These are phyloP conservation scores for Archilochus colubris DNA, from an alignment of 2,113 vertebrate genomes.

Conservation along the genomic window DNA sequence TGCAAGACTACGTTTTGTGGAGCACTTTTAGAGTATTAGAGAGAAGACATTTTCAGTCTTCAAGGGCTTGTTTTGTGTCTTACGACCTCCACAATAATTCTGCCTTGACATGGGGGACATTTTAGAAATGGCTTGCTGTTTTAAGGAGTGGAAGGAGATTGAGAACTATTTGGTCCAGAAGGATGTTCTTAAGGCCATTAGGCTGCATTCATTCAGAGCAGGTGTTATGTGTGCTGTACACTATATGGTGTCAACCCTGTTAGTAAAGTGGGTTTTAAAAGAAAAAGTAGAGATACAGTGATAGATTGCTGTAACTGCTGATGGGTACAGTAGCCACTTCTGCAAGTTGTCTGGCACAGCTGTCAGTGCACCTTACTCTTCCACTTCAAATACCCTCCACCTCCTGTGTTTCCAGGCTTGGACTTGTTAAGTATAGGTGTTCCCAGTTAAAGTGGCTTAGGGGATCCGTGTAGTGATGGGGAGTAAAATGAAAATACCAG, in stretches of 20 bases:
- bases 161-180: neutral
- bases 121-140: neutral
- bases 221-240: neutral
- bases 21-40: neutral
- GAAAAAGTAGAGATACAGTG: neutral
- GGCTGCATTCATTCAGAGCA: slow-evolving; percentile 10
- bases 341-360: neutral
- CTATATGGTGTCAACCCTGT: neutral
- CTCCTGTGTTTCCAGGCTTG: neutral
- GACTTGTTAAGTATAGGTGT: fast-evolving
- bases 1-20: neutral
- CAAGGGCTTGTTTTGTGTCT: neutral
- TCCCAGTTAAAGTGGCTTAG: neutral
- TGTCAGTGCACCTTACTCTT: neutral
- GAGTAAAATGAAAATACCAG: neutral
- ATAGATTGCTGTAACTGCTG: neutral
- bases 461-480: neutral
- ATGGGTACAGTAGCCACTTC: neutral
- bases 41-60: neutral
- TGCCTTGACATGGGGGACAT: fast-evolving
- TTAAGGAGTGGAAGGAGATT: neutral
- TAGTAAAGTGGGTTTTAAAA: neutral
- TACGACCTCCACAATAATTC: neutral
- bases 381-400: neutral
- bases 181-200: neutral